A percentile compares a stretch with the other conserved stretches of the same genome.
phyloP scores from a whole-genome alignment of 2,113 vertebrate species.

The Craseonycteris thonglongyai region DNA sequence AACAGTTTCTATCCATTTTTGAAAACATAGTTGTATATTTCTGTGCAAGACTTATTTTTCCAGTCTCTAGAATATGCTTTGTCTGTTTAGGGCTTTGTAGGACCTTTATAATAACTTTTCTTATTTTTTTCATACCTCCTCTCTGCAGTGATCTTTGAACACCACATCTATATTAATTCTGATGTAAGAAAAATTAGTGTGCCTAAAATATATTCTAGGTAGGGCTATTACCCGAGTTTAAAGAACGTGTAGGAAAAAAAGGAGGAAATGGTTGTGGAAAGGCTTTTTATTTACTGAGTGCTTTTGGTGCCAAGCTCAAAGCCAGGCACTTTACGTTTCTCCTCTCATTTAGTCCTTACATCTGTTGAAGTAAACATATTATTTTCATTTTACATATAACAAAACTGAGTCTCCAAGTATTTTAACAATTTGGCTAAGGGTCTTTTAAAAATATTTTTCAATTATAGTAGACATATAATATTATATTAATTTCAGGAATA shows the following conservation, averaged over 20 bases:
- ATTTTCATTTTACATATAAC: neutral
- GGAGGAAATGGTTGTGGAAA: neutral
- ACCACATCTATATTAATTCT: neutral
- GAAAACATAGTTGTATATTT: neutral
- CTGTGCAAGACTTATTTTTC: neutral
- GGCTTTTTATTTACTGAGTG: neutral
- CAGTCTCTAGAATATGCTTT: neutral
- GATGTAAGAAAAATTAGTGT: neutral
- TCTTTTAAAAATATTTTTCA: neutral
- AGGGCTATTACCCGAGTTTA: neutral
- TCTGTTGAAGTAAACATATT: neutral
- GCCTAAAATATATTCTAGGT: neutral
- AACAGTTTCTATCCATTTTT: neutral
- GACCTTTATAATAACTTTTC: neutral
- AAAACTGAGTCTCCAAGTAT: neutral
- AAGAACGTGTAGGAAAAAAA: neutral
- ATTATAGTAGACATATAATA: neutral
- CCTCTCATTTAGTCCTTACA: neutral
- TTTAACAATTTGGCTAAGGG: neutral
- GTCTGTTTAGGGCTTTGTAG: neutral
- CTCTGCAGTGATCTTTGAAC: neutral
- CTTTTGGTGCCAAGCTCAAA: neutral
- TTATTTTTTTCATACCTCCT: neutral
- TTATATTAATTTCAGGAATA: neutral
- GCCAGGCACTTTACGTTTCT: neutral